These are phyloP conservation scores for Cheirogaleus major DNA, from an alignment of 2,797 vertebrate genomes.

Conservation along the genomic window DNA sequence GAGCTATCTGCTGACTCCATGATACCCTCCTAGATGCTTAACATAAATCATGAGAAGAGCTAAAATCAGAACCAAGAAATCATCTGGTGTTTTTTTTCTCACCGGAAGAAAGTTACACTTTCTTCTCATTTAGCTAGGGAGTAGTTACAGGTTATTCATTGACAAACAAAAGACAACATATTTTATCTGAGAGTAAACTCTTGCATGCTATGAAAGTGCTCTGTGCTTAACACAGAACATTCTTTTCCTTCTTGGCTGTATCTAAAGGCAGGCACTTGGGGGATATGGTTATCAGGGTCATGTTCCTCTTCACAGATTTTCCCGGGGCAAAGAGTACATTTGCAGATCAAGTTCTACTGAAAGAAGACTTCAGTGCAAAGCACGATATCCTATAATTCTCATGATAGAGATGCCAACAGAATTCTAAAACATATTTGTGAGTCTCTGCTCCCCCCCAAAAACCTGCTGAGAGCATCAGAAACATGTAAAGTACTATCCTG, in stretches of 20 bases:
- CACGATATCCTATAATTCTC: not conserved
- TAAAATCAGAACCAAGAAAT: not conserved
- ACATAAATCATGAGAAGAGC: not conserved
- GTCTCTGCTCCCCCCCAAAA: not conserved
- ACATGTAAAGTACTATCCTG: not conserved
- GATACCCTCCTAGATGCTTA: not conserved
- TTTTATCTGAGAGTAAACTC: not conserved
- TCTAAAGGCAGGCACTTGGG: not conserved
- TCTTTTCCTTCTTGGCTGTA: not conserved
- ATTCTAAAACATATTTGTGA: not conserved
- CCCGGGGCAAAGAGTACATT: not conserved
- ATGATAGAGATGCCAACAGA: not conserved
- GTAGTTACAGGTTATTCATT: not conserved
- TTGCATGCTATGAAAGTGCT: not conserved
- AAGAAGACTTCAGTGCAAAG: not conserved
- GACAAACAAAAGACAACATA: not conserved
- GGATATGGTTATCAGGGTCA: not conserved
- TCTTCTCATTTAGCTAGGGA: not conserved
- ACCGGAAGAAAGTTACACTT: not conserved
- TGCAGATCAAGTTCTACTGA: not conserved
- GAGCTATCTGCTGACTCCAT: not conserved
- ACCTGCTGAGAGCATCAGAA: not conserved
- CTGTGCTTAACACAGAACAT: not conserved
- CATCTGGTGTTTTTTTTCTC: not conserved
- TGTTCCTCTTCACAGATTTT: not conserved